A percentile compares a stretch with the other conserved stretches of the same genome.
phyloP scores from a whole-genome alignment of 2,888 invertebrate genomes.

The Coremacera marginata region DNA sequence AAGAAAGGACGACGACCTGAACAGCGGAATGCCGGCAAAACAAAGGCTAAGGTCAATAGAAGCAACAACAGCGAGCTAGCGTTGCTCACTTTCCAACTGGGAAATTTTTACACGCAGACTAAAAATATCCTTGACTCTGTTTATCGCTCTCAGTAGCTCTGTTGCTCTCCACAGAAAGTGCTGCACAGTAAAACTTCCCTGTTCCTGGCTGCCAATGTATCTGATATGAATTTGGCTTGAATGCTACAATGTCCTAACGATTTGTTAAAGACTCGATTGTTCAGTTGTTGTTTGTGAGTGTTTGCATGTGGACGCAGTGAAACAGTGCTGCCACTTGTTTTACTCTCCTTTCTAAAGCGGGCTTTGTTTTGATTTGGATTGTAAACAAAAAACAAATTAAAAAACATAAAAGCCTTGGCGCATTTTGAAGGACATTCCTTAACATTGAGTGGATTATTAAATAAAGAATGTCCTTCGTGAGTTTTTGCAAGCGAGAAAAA shows the following conservation, averaged over 20 bases:
- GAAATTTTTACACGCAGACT: not conserved
- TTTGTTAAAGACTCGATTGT: not conserved
- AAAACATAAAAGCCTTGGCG: not conserved
- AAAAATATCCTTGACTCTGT: conserved; percentile 6
- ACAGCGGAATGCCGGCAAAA: conserved; percentile 51
- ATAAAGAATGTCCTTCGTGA: not conserved
- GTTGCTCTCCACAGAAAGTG: not conserved
- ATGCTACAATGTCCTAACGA: not conserved
- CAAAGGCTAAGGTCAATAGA: conserved; percentile 59
- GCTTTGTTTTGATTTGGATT: conserved; percentile 1
- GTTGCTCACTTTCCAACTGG: conserved; percentile 21
- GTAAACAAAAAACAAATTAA: not conserved
- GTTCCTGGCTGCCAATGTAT: conserved; percentile 9
- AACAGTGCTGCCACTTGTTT: not conserved
- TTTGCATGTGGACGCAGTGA: conserved; percentile 21
- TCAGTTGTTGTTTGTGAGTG: conserved; percentile 32
- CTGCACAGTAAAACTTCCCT: not conserved
- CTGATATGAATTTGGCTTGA: not conserved
- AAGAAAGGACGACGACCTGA: conserved; percentile 45
- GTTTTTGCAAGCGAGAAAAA: no score
- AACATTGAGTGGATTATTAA: not conserved
- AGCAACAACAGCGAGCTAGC: conserved; percentile 10
- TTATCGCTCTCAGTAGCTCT: not conserved
- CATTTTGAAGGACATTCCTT: not conserved
- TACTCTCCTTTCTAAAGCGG: not conserved